phyloP scores from a whole-genome alignment of 1,140 invertebrate species.

The Dreissena rostriformis region DNA sequence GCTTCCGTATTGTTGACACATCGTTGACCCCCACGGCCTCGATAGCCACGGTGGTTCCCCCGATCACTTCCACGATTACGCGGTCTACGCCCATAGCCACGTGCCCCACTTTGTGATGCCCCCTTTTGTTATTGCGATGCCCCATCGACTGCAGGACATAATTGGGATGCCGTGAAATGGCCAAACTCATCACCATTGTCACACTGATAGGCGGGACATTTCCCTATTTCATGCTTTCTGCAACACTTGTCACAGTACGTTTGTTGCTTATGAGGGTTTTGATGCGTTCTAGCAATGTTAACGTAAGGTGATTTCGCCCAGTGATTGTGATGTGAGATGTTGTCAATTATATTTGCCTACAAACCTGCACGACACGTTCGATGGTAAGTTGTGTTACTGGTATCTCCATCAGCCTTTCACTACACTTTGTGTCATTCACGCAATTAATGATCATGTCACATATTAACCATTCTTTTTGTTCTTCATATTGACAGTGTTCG shows the following conservation, averaged over 20 bases:
- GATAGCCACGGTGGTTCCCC: not conserved
- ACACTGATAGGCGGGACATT: conserved; percentile 48
- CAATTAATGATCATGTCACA: conserved; percentile 61
- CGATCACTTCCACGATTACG: conserved; percentile 2
- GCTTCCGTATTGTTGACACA: not conserved
- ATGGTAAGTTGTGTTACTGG: conserved; percentile 32
- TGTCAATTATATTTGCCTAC: conserved; percentile 57
- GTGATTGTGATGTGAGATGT: conserved; percentile 37
- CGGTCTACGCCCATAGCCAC: conserved; percentile 12
- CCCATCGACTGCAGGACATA: too few species aligned
- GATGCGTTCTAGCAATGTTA: not conserved
- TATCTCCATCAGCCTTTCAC: conserved; percentile 61
- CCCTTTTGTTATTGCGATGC: too few species aligned
- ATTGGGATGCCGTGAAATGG: conserved; percentile 43
- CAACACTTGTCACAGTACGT: conserved; percentile 44
- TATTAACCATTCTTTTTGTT: conserved; percentile 54
- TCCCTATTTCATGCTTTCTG: conserved; percentile 27
- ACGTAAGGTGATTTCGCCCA: not conserved
- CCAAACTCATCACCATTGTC: conserved; percentile 17
- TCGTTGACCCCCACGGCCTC: not conserved
- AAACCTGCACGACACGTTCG: conserved; percentile 50
- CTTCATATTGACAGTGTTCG: conserved; percentile 55
- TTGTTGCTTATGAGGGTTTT: not conserved
- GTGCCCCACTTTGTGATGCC: too few species aligned
- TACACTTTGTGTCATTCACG: conserved; percentile 51